phyloP scores from a whole-genome alignment of 1,140 invertebrate genomes.

The Pachypeltis micranthus region DNA sequence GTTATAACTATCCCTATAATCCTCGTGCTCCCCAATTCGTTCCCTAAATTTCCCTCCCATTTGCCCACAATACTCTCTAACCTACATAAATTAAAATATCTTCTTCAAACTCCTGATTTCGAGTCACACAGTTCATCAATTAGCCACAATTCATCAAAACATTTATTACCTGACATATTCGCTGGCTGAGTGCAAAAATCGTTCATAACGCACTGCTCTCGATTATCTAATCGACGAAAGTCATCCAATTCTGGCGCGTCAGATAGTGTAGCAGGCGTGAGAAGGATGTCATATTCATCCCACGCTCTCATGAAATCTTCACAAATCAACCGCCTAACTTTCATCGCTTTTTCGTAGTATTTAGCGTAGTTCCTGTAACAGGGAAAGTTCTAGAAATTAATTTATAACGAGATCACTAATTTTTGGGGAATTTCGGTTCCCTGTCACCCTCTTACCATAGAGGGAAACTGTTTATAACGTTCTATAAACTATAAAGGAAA shows the following conservation, averaged over 20 bases:
- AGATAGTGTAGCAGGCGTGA: constrained; percentile 84
- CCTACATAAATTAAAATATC: not conserved
- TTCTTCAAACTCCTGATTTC: not conserved
- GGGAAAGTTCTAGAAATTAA: too few relatives aligned
- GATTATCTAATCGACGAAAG: constrained; percentile 65
- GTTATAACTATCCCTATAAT: not conserved
- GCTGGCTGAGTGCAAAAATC: constrained; percentile 92
- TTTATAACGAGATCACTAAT: constrained; percentile 15
- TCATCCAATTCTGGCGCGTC: constrained; percentile 71
- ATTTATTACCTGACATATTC: constrained; percentile 76
- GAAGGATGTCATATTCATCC: constrained; percentile 62
- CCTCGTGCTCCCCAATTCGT: too few relatives aligned
- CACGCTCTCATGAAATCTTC: constrained; percentile 76
- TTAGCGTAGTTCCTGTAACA: constrained; percentile 80
- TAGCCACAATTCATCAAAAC: not conserved
- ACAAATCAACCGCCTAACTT: constrained; percentile 73
- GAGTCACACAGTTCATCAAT: not conserved
- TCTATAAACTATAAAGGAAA: constrained; percentile 22
- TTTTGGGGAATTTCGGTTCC: too few relatives aligned
- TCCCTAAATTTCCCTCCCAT: not conserved
- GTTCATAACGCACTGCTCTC: constrained; percentile 74
- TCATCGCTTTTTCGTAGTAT: constrained; percentile 84
- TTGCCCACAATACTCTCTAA: not conserved
- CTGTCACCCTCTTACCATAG: too few relatives aligned
- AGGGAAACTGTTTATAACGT: too few relatives aligned